Percentiles rank a stretch among this genome's conserved stretches.
These are phyloP conservation scores for Porites lutea DNA, from an alignment of 64 coral and sea anemone genomes.

Conservation along the genomic window DNA sequence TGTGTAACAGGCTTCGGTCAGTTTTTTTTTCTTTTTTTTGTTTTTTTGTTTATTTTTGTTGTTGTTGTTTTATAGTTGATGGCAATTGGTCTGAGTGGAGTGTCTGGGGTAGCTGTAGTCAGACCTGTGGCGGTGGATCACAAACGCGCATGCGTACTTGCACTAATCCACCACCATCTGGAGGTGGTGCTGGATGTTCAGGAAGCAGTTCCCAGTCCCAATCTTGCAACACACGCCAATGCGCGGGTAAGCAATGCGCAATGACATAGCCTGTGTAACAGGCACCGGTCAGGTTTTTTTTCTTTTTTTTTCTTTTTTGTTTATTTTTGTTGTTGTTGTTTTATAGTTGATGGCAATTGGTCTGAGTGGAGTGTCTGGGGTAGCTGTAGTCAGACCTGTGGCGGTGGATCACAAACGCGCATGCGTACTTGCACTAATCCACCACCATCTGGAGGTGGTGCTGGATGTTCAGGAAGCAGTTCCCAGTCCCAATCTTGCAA, in stretches of 20 bases:
- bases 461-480: slow-evolving; percentile 7
- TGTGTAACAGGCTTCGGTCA: too few species aligned
- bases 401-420: slow-evolving; percentile 16
- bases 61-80: background rate
- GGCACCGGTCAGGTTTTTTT: background rate
- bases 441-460: slow-evolving; percentile 26
- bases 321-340: background rate
- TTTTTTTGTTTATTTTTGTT: background rate
- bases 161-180: slow-evolving; percentile 35
- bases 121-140: slow-evolving; percentile 41
- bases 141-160: slow-evolving; percentile 35
- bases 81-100: slow-evolving; percentile 18
- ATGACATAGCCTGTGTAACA: too few species aligned
- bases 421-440: slow-evolving; percentile 47
- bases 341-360: background rate
- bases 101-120: slow-evolving; percentile 40
- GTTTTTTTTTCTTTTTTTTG: slow-evolving; percentile 3
- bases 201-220: slow-evolving; percentile 25
- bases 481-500: slow-evolving; percentile 42
- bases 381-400: slow-evolving; percentile 57
- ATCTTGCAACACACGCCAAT: slow-evolving; percentile 24
- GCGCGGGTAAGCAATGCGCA: background rate
- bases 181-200: slow-evolving; percentile 25
- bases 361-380: slow-evolving; percentile 28
- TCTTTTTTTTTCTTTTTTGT: background rate